Evolutionary conservation across 2,797 vertebrate species (phyloP).

Genomic region (Hydrolagus colliei): DNA sequence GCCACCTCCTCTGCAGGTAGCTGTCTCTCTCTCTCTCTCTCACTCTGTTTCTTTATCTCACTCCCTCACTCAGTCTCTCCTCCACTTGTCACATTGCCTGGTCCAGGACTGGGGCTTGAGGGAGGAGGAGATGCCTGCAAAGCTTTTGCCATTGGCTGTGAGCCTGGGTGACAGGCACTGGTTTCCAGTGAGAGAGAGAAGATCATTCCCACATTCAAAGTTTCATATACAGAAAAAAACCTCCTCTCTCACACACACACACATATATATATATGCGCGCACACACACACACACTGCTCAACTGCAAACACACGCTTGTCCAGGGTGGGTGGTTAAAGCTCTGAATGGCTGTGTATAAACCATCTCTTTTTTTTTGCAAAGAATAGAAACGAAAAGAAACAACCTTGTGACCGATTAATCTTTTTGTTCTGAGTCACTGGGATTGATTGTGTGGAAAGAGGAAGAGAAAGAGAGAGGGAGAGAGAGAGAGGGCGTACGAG

Average conservation of each 20-base stretch:
- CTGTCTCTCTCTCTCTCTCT: too few relatives aligned
- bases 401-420: slow-evolving; percentile 4
- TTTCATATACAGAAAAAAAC: background rate
- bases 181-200: background rate
- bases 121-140: background rate
- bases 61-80: too few relatives aligned
- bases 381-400: background rate
- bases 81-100: too few relatives aligned
- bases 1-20: too few relatives aligned
- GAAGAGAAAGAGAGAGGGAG: background rate
- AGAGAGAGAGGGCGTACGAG: too few relatives aligned
- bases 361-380: background rate
- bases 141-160: slow-evolving; percentile 6
- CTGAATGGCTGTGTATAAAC: background rate
- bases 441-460: background rate
- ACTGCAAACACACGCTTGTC: background rate
- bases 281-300: background rate
- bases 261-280: too few relatives aligned
- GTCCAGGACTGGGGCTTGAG: too few relatives aligned
- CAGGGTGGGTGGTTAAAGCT: background rate
- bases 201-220: background rate
- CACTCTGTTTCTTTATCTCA: too few relatives aligned
- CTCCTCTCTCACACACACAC: too few relatives aligned
- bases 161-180: background rate
- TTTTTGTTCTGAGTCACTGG: background rate